These are phyloP conservation scores for Troides helena DNA, from an alignment of 2,888 invertebrate species.

Conservation along the genomic window DNA sequence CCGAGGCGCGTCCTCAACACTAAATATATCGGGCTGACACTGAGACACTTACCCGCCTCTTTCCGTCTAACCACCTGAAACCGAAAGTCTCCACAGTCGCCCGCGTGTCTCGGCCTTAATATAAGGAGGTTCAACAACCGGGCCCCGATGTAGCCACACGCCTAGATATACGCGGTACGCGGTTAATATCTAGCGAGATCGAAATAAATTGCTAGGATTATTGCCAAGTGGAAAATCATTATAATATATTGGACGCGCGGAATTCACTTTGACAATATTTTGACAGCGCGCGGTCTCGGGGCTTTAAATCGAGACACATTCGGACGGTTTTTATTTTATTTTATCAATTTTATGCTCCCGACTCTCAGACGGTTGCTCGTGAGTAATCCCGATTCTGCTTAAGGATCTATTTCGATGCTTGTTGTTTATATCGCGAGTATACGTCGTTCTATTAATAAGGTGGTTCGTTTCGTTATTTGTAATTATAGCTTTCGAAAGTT, in stretches of 20 bases:
- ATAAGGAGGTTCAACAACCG: constrained; percentile 75
- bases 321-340: constrained; percentile 50
- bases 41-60: constrained; percentile 61
- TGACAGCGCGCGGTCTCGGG: constrained; percentile 72
- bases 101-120: constrained; percentile 56
- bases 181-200: constrained; percentile 75
- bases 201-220: constrained; percentile 79
- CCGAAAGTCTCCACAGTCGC: constrained; percentile 48
- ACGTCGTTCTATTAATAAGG: constrained; percentile 29
- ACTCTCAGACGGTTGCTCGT: constrained; percentile 48
- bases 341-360: constrained; percentile 34
- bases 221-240: constrained; percentile 78
- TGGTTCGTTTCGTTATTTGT: constrained; percentile 25
- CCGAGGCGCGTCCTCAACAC: constrained; percentile 53
- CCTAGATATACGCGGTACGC: constrained; percentile 75
- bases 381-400: constrained; percentile 46
- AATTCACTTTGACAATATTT: constrained; percentile 80
- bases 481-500: constrained; percentile 22
- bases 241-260: constrained; percentile 77
- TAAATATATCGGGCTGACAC: constrained; percentile 63
- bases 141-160: constrained; percentile 58
- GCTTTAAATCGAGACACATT: constrained; percentile 55
- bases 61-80: constrained; percentile 46
- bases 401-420: constrained; percentile 58
- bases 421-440: constrained; percentile 35